These are phyloP conservation scores for Orientallactaga bullata DNA, from an alignment of 2,113 vertebrate genomes.

Conservation along the genomic window DNA sequence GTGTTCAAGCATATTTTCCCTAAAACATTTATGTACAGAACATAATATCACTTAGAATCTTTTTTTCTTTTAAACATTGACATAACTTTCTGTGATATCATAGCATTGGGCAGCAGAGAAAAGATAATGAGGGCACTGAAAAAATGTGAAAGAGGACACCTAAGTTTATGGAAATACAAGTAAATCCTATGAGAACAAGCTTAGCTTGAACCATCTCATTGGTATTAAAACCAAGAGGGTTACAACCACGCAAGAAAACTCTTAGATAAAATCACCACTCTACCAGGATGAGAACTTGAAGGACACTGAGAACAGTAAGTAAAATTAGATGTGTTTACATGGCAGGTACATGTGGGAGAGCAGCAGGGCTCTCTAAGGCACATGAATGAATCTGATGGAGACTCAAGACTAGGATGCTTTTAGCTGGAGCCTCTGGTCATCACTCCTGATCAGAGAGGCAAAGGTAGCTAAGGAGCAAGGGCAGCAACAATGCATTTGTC, in stretches of 20 bases:
- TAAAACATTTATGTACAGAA: slow-evolving; percentile 11
- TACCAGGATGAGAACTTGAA: not conserved
- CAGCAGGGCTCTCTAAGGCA: not conserved
- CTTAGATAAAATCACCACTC: not conserved
- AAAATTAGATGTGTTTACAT: not conserved
- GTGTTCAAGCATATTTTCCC: not conserved
- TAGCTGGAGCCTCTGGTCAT: not conserved
- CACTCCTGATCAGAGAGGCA: not conserved
- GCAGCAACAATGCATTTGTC: not conserved
- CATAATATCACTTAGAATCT: not conserved
- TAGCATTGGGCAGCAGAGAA: not conserved
- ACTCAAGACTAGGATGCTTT: not conserved
- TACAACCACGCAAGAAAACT: not conserved
- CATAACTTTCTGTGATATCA: not conserved
- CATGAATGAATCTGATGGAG: not conserved
- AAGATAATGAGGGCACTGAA: not conserved
- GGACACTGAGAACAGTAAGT: not conserved
- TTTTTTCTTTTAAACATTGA: not conserved
- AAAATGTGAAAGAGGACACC: not conserved
- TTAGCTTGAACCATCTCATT: not conserved
- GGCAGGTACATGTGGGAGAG: not conserved
- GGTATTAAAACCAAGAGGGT: not conserved
- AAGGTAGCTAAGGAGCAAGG: not conserved
- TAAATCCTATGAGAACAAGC: not conserved
- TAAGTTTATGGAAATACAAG: not conserved